Conservation (phyloP, 2,797 vertebrate genomes). For the Australoheros facetus region DNA sequence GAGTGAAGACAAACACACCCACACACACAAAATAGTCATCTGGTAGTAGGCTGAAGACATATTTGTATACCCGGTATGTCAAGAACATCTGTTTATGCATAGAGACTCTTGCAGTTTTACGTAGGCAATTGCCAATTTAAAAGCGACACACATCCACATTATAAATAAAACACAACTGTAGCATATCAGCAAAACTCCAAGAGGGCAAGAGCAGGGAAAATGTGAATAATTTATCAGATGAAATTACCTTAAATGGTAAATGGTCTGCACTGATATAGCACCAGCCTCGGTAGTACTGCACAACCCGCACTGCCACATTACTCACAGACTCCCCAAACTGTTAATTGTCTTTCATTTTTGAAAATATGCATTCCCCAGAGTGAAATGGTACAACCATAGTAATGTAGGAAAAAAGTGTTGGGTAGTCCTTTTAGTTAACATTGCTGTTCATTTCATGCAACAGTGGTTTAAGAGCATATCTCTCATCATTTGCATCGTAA, state of each 20-base stretch:
- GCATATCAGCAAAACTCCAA: neutral
- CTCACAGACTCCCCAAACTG: neutral
- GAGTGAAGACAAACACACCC: neutral
- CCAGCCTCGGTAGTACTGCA: neutral
- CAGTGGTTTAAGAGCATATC: neutral
- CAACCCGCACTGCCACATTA: neutral
- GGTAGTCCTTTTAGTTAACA: neutral
- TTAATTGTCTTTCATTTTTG: neutral
- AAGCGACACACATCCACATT: neutral
- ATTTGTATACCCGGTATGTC: neutral
- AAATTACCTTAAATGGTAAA: constrained; percentile 17
- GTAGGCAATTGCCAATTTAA: neutral
- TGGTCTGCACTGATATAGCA: neutral
- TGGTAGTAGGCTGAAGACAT: neutral
- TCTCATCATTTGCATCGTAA: neutral
- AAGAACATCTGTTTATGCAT: neutral
- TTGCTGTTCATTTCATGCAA: neutral
- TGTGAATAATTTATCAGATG: neutral
- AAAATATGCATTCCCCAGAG: neutral
- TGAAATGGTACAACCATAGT: neutral
- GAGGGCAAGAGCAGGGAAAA: neutral
- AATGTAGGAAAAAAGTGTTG: neutral
- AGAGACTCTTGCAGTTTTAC: neutral
- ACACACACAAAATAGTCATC: neutral
- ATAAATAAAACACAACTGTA: constrained; percentile 18